A percentile compares a stretch with the other conserved stretches of the same genome.
phyloP scores from a whole-genome alignment of 2,888 invertebrate species.

The Plemyria rubiginata region DNA sequence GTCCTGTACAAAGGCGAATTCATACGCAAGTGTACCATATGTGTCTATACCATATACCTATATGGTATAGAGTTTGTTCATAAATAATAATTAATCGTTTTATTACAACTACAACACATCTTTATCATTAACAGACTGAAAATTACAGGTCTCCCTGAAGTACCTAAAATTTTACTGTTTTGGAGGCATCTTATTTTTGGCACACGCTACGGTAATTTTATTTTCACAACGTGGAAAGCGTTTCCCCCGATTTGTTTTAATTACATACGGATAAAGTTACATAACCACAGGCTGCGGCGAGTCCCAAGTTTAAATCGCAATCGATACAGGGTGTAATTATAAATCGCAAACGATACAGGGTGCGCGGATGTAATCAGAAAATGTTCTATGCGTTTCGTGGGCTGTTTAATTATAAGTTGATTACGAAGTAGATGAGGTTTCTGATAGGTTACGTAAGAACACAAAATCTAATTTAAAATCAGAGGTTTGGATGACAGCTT shows the following conservation, averaged over 20 bases:
- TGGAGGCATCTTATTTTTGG: no score
- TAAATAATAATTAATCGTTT: no score
- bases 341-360: background rate
- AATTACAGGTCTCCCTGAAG: no score
- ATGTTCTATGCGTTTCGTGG: background rate
- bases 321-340: slow-evolving; percentile 1
- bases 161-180: no score
- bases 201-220: no score
- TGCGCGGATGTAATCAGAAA: slow-evolving; percentile 2
- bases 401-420: background rate
- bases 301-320: background rate
- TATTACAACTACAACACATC: no score
- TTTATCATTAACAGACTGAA: no score
- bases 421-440: slow-evolving; percentile 9
- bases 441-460: slow-evolving; percentile 1
- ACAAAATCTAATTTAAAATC: background rate
- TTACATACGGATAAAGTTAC: background rate
- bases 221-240: background rate
- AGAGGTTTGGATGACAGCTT: slow-evolving; percentile 11
- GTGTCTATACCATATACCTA: no score
- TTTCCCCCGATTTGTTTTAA: background rate
- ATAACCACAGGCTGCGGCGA: background rate
- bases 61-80: no score
- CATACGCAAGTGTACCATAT: no score
- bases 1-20: no score